Conservation (phyloP, 2,797 vertebrate species). For the Astyanax mexicanus region DNA sequence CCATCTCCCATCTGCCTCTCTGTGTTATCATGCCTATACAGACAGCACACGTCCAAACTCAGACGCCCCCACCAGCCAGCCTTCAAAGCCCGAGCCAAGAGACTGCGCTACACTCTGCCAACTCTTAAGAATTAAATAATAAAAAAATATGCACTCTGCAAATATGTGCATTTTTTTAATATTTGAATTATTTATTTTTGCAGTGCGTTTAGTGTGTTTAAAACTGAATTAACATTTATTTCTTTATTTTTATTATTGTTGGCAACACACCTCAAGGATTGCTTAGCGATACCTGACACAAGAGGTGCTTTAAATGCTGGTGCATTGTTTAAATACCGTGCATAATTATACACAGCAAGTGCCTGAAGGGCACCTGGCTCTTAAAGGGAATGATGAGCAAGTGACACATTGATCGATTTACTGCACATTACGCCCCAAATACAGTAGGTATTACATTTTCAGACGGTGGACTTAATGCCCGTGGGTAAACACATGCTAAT, state of each 20-base stretch:
- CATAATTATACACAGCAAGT: background rate
- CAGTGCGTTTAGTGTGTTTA: too few relatives aligned
- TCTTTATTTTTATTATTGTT: too few relatives aligned
- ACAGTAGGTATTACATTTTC: too few relatives aligned
- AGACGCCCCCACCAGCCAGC: background rate
- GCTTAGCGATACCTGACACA: background rate
- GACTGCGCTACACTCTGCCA: background rate
- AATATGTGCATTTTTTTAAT: background rate
- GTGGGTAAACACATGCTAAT: too few relatives aligned
- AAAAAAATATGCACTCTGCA: background rate
- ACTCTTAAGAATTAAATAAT: constrained; percentile 3
- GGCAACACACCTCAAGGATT: background rate
- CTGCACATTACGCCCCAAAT: too few relatives aligned
- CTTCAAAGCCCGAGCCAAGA: background rate
- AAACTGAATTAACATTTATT: background rate
- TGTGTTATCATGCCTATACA: constrained; percentile 63
- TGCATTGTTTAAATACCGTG: background rate
- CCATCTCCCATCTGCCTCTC: constrained; percentile 58
- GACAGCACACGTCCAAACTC: constrained; percentile 41
- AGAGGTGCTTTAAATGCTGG: background rate
- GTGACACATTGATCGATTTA: too few relatives aligned
- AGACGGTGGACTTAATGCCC: too few relatives aligned
- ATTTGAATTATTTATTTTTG: too few relatives aligned
- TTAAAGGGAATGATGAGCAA: too few relatives aligned
- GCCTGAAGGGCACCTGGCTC: background rate